Percentiles rank a stretch among this genome's conserved stretches.
Evolutionary conservation across 2,113 vertebrate species (phyloP).

Genomic region (Leptobrachium ailaonicum): DNA sequence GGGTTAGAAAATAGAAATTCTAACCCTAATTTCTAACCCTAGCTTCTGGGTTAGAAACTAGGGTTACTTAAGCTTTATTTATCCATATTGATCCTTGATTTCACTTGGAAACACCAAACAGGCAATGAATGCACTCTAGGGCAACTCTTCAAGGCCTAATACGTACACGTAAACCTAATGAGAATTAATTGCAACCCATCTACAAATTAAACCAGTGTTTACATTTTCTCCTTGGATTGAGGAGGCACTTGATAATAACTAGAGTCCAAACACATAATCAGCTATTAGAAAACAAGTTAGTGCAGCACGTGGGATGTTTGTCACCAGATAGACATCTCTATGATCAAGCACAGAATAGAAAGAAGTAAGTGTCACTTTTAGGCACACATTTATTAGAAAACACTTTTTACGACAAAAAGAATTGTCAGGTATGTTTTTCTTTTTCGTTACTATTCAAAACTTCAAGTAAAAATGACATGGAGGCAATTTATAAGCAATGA

Average conservation of each 20-base stretch:
- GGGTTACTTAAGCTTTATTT: too few species aligned
- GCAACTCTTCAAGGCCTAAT: too few species aligned
- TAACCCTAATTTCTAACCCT: too few species aligned
- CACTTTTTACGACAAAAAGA: background rate
- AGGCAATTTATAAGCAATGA: background rate
- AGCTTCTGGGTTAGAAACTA: too few species aligned
- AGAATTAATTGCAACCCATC: background rate
- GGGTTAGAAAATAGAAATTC: too few species aligned
- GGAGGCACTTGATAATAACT: background rate
- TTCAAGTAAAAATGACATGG: too few species aligned
- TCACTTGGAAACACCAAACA: too few species aligned
- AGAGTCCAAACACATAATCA: slow-evolving; percentile 1
- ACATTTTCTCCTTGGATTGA: background rate
- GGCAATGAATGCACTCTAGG: too few species aligned
- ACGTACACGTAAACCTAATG: too few species aligned
- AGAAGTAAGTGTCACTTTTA: slow-evolving; percentile 10
- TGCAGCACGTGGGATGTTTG: slow-evolving; percentile 13
- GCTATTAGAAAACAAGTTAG: background rate
- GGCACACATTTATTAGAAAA: background rate
- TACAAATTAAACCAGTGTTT: background rate
- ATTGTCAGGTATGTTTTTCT: background rate
- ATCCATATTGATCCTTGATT: too few species aligned
- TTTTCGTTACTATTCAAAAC: too few species aligned
- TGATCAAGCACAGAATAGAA: background rate
- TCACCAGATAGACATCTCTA: background rate